These are phyloP conservation scores for Catocala sponsa DNA, from an alignment of 2,888 invertebrate species.

Conservation along the genomic window DNA sequence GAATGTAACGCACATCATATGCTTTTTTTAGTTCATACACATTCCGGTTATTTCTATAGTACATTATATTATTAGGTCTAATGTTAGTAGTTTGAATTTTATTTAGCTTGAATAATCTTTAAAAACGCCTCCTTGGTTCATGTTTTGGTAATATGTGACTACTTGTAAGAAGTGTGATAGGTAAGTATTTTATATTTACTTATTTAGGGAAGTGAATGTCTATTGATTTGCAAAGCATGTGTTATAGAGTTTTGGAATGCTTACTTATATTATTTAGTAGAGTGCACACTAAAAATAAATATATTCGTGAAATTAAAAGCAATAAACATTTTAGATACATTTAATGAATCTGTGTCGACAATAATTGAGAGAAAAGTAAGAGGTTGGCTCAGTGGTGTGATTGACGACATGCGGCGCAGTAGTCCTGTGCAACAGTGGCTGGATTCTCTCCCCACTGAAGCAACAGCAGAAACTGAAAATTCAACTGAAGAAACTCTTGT, in stretches of 20 bases:
- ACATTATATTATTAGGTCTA: not conserved
- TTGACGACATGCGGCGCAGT: slow-evolving; percentile 89
- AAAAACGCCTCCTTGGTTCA: too few species aligned
- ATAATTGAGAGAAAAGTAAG: slow-evolving; percentile 82
- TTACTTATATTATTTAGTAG: not conserved
- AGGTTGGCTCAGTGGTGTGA: slow-evolving; percentile 83
- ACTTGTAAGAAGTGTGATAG: too few species aligned
- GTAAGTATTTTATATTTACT: too few species aligned
- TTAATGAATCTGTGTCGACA: slow-evolving; percentile 81
- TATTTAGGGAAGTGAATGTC: too few species aligned
- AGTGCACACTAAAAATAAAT: not conserved
- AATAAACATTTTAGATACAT: slow-evolving; percentile 69
- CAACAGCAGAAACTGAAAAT: slow-evolving; percentile 26
- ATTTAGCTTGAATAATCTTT: not conserved
- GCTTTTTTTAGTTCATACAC: slow-evolving; percentile 11
- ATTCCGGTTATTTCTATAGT: not conserved
- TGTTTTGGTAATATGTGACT: too few species aligned
- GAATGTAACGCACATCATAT: slow-evolving; percentile 23
- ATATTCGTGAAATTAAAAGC: not conserved
- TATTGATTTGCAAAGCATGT: slow-evolving; percentile 2
- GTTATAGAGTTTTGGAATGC: not conserved
- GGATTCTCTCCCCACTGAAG: slow-evolving; percentile 89
- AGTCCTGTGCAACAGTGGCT: slow-evolving; percentile 93
- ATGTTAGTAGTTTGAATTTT: not conserved
- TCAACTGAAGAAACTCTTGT: slow-evolving; percentile 47